Base-by-base conservation (phyloP, 2,113 vertebrate genomes). In the Tachycineta bicolor region DNA sequence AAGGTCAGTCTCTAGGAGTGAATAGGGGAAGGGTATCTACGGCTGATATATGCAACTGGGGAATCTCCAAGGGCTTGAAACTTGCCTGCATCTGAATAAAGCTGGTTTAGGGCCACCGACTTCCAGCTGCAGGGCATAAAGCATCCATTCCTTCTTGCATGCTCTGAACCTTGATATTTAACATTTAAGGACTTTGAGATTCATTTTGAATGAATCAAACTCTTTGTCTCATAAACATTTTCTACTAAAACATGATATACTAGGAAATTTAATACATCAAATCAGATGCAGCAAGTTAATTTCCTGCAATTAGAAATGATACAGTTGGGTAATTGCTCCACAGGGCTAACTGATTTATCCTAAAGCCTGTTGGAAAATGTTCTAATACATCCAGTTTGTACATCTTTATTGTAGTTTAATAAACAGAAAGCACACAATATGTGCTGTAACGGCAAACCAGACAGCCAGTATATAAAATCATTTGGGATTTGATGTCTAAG, bases 401-500 rank as follows among this genome's bases (percentile, higher is more conserved):
- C 88, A 87, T 82, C 49, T 95, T 96, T 77, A 64, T 83, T 91
- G 80, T 34, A 9, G 26, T 76, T 84, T 83, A 53, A 97, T 84
- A 94, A 95, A 98, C 77, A 92, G 85, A 97, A 96, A 95, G 63
- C 46, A 58, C 64, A 80, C 76, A 19, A 87, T 85, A 96, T 70
- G 53, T 84, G 56, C 81, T 84, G 37, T 83, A 86, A 89, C 77
- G 70, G 89, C 60, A 90, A 96, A 93, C 73, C 93, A 95, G 74
- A 94, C 94, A 95, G 60, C 65, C 88, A 96, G 33, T 44, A 91
- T 93, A 62, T 50, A 67, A 94, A 96, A 94, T 71, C 67, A 75
- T 93, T 89, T 95, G 74, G 41, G 89, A 94, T 94, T 83, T 88
- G 92, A 83, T 65, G 73, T 77, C 94, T 90, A 96, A 97, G 91